Percentiles rank a stretch among this genome's conserved stretches.
Evolutionary conservation across 2,113 vertebrate species (phyloP).

Genomic region (Ceuthmochares aereus): DNA sequence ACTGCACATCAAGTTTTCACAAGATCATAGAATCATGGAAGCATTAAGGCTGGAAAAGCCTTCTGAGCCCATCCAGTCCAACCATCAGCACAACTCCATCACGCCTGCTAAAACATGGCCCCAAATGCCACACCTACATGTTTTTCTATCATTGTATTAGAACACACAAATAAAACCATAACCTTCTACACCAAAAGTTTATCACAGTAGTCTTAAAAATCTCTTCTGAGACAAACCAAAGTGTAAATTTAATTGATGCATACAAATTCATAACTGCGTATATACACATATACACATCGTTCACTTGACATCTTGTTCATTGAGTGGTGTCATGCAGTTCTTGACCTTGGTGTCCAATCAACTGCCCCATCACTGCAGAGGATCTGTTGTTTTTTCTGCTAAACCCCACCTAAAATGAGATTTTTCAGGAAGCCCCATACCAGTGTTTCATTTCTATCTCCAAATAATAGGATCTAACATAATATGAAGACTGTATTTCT

Average conservation of each 20-base stretch:
- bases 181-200: background rate
- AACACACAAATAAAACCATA: background rate
- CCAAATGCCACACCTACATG: too few species aligned
- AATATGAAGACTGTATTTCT: background rate
- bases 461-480: background rate
- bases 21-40: background rate
- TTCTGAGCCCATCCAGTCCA: too few species aligned
- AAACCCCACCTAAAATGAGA: background rate
- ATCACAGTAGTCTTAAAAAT: background rate
- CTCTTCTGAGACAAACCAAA: background rate
- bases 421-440: background rate
- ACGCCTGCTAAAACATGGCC: too few species aligned
- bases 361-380: background rate
- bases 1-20: background rate
- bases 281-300: background rate
- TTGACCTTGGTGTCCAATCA: background rate
- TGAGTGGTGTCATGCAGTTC: background rate
- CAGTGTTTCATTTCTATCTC: background rate
- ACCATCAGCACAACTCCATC: too few species aligned
- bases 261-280: accelerated
- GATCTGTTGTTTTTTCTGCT: background rate
- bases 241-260: background rate
- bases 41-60: too few species aligned
- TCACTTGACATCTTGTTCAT: too few species aligned
- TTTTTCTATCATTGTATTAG: background rate